Evolutionary conservation across 1,140 invertebrate genomes (phyloP), one percentile per base, ranked within the genome.

Genomic region (Drepana arcuata): DNA sequence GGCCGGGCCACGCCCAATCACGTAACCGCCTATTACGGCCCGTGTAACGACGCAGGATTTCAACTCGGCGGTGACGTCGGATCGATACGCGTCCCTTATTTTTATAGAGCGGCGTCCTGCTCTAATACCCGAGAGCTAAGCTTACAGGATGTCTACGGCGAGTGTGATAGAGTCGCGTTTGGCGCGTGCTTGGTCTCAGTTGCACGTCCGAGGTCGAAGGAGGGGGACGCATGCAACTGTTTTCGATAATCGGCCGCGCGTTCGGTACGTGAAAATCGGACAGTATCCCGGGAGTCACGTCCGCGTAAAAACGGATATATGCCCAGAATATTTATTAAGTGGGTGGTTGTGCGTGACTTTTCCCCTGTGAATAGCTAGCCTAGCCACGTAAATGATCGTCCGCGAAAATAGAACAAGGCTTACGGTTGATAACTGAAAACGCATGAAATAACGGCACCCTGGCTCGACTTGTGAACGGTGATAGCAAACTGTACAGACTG

Each of bases 281-380:
- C 77, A 77, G 74, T 78, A 58, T 54, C 55, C 61, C 58, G 65
- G 44, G 61, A 62, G 77, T 78, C 77, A 81, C 77, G 77, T 81
- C 64, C 68, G 55, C 77, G 77, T 79, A 77, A 79, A 81, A 81
- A 81, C 77, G 72, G 77, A 81, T 78, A 79, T 79, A 81, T 77
- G 77, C 77, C 72, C 74, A 70, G 77, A 81, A 81, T 81, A 81
- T 81, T 81, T 79, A 81, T 82, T 81, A 78, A 79, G 77, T 79
- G 77, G 72, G 77, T 79, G 77, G 72, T 49, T 74, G 77, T 75
- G 77, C 77, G 77, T 81, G 77, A 81, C 77, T 77, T 79, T 73
- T 77, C 73, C 73, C 63, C 54, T 56, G 68, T 63, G 74, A 67
- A 63, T 66, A 68, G 65, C 66, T 68, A 41, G 46, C 61, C 66